Percentiles rank a stretch among this genome's conserved stretches.
These are phyloP conservation scores for Macrocentrus cingulum DNA, from an alignment of 1,140 invertebrate species.

Conservation along the genomic window DNA sequence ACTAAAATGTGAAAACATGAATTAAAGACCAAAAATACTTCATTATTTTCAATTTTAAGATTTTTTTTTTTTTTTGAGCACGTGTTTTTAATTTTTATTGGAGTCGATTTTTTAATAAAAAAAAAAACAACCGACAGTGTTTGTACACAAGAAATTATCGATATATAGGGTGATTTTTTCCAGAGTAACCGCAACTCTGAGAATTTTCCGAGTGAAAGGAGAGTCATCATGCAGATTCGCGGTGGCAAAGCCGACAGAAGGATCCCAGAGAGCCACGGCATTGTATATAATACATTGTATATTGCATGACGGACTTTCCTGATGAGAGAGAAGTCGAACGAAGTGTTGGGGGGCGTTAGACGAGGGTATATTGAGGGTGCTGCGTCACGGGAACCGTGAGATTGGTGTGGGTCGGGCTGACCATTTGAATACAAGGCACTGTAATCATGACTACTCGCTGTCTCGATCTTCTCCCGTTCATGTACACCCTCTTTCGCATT, in stretches of 20 bases:
- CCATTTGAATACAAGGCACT: constrained; percentile 59
- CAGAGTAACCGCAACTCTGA: too few species aligned
- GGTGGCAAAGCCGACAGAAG: constrained; percentile 7
- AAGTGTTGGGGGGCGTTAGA: constrained; percentile 50
- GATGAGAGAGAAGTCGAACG: constrained; percentile 6
- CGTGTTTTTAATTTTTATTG: too few species aligned
- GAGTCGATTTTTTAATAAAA: too few species aligned
- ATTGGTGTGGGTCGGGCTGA: constrained; percentile 57
- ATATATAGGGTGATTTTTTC: too few species aligned
- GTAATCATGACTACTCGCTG: constrained; percentile 50
- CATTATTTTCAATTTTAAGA: too few species aligned
- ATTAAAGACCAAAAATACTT: too few species aligned
- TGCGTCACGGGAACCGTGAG: constrained; percentile 46
- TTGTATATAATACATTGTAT: constrained; percentile 8
- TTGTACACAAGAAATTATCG: too few species aligned
- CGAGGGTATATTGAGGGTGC: constrained; percentile 50
- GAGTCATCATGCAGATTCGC: constrained; percentile 10
- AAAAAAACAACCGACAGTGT: too few species aligned
- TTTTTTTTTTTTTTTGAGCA: too few species aligned
- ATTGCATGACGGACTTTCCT: constrained; percentile 17
- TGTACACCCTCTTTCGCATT: not conserved
- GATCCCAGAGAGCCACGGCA: not conserved
- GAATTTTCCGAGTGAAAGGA: constrained; percentile 9
- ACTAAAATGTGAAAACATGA: too few species aligned
- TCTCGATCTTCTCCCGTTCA: not conserved